phyloP scores from a whole-genome alignment of 2,797 vertebrate species.

The Chloroceryle inda region DNA sequence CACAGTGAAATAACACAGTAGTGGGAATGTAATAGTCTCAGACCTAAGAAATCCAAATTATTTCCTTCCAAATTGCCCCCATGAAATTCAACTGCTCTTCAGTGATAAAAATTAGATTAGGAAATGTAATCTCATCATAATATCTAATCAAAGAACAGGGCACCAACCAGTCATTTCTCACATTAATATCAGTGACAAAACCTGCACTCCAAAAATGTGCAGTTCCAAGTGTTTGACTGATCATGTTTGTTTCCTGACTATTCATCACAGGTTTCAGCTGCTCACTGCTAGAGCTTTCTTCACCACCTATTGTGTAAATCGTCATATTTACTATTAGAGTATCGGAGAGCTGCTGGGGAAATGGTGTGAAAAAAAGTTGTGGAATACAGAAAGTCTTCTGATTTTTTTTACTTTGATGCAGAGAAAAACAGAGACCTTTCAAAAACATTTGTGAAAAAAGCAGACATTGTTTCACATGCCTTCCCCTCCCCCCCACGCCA shows the following conservation, averaged over 20 bases:
- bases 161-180: not conserved
- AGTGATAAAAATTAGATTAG: not conserved
- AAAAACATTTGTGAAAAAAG: not conserved
- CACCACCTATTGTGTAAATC: not conserved
- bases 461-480: not conserved
- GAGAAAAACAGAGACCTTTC: not conserved
- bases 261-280: not conserved
- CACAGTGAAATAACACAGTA: slow-evolving; percentile 9
- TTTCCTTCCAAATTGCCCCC: not conserved
- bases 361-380: not conserved
- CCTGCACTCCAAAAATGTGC: not conserved
- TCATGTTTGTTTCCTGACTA: not conserved
- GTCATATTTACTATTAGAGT: not conserved
- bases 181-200: not conserved
- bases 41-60: not conserved
- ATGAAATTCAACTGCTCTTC: not conserved
- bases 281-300: not conserved
- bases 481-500: not conserved
- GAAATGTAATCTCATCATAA: not conserved
- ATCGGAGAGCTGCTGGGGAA: not conserved
- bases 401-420: not conserved
- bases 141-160: not conserved
- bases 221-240: not conserved
- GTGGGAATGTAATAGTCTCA: not conserved
- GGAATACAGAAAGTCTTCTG: not conserved